Conservation (phyloP, 2,113 vertebrate species). For the Promerops cafer region DNA sequence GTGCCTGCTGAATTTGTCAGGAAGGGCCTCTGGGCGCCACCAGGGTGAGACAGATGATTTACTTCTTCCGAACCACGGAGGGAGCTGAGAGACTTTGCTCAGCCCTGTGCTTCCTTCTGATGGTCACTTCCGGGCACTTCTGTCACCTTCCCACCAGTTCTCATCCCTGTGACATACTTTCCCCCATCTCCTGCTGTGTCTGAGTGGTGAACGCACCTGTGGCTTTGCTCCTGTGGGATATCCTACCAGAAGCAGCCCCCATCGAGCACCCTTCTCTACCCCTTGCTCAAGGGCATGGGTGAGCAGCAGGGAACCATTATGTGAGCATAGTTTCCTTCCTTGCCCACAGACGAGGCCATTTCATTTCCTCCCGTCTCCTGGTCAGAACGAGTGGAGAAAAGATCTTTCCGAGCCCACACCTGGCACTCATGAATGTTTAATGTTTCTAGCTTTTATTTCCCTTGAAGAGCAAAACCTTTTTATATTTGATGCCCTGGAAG, state of each 20-base stretch:
- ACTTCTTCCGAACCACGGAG: background rate
- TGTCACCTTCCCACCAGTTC: background rate
- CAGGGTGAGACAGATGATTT: background rate
- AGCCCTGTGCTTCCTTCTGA: background rate
- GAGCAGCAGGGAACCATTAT: background rate
- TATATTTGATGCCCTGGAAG: slow-evolving; percentile 45
- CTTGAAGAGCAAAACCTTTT: slow-evolving; percentile 55
- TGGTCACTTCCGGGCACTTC: background rate
- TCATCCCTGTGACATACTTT: background rate
- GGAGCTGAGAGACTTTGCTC: background rate
- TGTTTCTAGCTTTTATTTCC: slow-evolving; percentile 30
- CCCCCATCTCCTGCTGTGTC: background rate
- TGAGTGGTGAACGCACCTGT: accelerated
- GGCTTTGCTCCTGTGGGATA: background rate
- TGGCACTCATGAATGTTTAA: slow-evolving; percentile 57
- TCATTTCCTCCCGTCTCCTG: background rate
- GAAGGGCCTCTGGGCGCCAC: background rate
- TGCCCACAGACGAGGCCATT: background rate
- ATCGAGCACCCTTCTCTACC: background rate
- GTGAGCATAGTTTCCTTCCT: background rate
- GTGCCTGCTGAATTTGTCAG: background rate
- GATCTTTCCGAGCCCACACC: background rate
- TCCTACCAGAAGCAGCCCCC: background rate
- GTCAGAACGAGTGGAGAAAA: background rate
- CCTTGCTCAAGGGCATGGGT: background rate